Evolutionary conservation across 2,113 vertebrate genomes (phyloP).

Genomic region (Hippocampus abdominalis): DNA sequence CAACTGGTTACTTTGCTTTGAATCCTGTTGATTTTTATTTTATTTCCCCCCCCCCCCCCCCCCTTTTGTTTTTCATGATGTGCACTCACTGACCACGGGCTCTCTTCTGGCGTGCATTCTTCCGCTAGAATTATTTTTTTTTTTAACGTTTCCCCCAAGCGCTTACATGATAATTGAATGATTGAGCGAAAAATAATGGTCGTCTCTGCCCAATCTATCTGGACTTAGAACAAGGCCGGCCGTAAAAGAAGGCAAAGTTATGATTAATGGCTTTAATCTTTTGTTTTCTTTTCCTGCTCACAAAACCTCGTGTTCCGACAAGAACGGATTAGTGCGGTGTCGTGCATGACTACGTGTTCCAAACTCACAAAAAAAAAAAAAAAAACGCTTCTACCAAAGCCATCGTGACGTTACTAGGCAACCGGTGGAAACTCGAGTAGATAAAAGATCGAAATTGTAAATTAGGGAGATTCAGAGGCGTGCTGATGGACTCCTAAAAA

Average conservation of each 20-base stretch:
- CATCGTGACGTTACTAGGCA: slow-evolving; percentile 4
- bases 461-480: slow-evolving; percentile 2
- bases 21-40: slow-evolving; percentile 31
- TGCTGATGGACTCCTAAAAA: neutral
- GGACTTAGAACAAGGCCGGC: slow-evolving; percentile 6
- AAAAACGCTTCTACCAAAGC: neutral
- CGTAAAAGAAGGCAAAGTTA: slow-evolving; percentile 12
- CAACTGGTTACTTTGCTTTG: slow-evolving; percentile 32
- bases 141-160: slow-evolving; percentile 19
- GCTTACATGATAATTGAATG: slow-evolving; percentile 28
- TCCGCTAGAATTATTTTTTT: slow-evolving; percentile 12
- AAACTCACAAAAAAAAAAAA: neutral
- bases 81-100: slow-evolving; percentile 4
- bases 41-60: too few species aligned
- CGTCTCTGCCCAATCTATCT: slow-evolving; percentile 11
- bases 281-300: slow-evolving; percentile 19
- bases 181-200: slow-evolving; percentile 12
- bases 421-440: neutral
- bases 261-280: slow-evolving; percentile 12
- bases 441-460: neutral
- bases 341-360: slow-evolving; percentile 1
- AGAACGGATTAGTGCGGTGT: neutral
- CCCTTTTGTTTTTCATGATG: slow-evolving; percentile 19
- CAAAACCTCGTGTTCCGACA: neutral
- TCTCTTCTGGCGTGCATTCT: slow-evolving; percentile 11